A percentile compares a stretch with the other conserved stretches of the same genome.
These are phyloP conservation scores for Mythimna vitellina DNA, from an alignment of 2,888 invertebrate genomes.

Conservation along the genomic window DNA sequence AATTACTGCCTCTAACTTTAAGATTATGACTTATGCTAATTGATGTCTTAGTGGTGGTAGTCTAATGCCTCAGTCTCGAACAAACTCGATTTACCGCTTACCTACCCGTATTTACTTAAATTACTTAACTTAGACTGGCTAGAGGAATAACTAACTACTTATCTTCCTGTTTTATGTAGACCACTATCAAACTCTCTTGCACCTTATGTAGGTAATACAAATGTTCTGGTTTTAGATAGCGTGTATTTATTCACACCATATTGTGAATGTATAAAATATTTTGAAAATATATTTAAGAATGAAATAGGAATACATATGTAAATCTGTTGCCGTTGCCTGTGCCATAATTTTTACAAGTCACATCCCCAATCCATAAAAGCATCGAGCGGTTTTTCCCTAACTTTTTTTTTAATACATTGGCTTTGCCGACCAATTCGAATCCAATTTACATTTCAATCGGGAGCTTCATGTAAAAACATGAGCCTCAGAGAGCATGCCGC, in stretches of 20 bases:
- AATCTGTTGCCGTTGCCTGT: constrained; percentile 65
- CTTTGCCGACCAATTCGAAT: constrained; percentile 85
- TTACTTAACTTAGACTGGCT: constrained; percentile 36
- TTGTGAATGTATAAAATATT: constrained; percentile 14
- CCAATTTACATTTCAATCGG: constrained; percentile 88
- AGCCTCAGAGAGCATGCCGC: constrained; percentile 74
- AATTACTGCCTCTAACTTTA: constrained; percentile 27
- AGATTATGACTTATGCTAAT: constrained; percentile 52
- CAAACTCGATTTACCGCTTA: constrained; percentile 43
- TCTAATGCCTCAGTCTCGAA: constrained; percentile 28
- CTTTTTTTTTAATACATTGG: constrained; percentile 81
- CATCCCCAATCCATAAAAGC: constrained; percentile 74
- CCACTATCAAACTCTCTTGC: constrained; percentile 12
- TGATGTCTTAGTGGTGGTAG: constrained; percentile 23
- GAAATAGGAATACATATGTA: constrained; percentile 47
- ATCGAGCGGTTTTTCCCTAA: constrained; percentile 72
- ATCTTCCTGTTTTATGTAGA: constrained; percentile 4
- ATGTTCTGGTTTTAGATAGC: neutral
- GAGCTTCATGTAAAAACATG: constrained; percentile 86
- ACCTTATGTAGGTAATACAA: neutral
- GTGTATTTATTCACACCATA: constrained; percentile 4
- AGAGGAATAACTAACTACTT: constrained; percentile 21
- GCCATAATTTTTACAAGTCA: constrained; percentile 74
- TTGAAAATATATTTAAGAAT: constrained; percentile 32
- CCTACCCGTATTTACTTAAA: constrained; percentile 48